Base-by-base conservation (phyloP, 1,140 invertebrate species). In the Drosophila jambulina region DNA sequence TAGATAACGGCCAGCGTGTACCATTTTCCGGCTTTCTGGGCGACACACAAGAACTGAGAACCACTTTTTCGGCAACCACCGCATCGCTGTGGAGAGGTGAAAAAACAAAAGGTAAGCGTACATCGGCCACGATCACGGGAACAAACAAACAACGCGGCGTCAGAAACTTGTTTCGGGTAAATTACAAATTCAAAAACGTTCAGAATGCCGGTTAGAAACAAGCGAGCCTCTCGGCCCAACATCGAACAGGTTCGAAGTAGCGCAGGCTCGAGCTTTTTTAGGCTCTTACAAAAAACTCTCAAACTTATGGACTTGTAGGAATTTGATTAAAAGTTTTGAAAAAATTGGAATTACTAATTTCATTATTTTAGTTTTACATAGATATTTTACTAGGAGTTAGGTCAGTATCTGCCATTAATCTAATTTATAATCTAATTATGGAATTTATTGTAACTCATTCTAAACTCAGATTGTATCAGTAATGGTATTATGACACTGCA, bases 211-310 rank as follows among this genome's bases (percentile, higher is more conserved):
- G 80, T 84, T 80, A 75, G 62, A 68, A 63, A 67, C 80, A 76
- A 88, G 62, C 84, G 85, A 90, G 84, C 84, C 84, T 72, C 67
- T 62, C 63, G 45, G 78, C 8, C 84, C 34, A 69, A 75, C 70
- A 70, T 69, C 63, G 38, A 75, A 70, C 82, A 85, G 53, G 82
- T 86, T 85, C 54, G 82, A 81, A 51, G 83, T 82, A 75, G 82
- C 59, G 82, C 63, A 65, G 10, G 23, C 3, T 45, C 10, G 19
- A 65, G 70, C 69, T 78, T 74, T 84, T 17, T 17, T 25, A 4
- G 62, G 46, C 36, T 51, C 51, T 19, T 3, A 34, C 34, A 25
- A 48, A 25, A 48, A 17, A 21, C 12, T 1, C 1, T 21, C 12
- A 10, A 51, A 23, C 19, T 38, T 34, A 34, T 34, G 12, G 6